These are phyloP conservation scores for Chiloscyllium punctatum DNA, from an alignment of 2,797 vertebrate species.

Conservation along the genomic window DNA sequence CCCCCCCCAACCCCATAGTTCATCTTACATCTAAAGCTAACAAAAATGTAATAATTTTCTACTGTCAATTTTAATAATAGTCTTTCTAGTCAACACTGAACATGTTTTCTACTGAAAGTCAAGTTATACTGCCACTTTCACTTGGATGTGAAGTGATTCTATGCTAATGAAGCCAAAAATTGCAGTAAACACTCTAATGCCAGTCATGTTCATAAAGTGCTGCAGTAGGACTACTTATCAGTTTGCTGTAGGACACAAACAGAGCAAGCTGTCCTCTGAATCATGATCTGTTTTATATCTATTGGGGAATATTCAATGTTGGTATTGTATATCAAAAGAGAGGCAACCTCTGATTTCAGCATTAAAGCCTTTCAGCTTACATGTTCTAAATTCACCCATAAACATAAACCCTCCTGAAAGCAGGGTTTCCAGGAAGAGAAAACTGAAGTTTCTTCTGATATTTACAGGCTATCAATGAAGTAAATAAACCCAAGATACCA, in stretches of 20 bases:
- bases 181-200: neutral
- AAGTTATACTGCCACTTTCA: neutral
- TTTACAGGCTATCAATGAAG: neutral
- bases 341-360: neutral
- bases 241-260: neutral
- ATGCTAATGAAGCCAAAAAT: neutral
- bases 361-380: neutral
- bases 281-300: neutral
- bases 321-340: neutral
- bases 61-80: neutral
- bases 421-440: neutral
- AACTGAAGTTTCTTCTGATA: neutral
- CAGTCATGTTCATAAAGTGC: neutral
- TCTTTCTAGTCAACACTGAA: neutral
- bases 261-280: neutral
- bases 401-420: neutral
- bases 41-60: neutral
- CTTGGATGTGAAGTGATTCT: neutral
- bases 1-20: neutral
- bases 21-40: neutral
- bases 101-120: neutral
- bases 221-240: neutral
- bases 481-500: neutral
- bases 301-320: neutral
- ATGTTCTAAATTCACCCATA: neutral